These are phyloP conservation scores for Scyliorhinus canicula DNA, from an alignment of 2,797 vertebrate genomes.

Conservation along the genomic window DNA sequence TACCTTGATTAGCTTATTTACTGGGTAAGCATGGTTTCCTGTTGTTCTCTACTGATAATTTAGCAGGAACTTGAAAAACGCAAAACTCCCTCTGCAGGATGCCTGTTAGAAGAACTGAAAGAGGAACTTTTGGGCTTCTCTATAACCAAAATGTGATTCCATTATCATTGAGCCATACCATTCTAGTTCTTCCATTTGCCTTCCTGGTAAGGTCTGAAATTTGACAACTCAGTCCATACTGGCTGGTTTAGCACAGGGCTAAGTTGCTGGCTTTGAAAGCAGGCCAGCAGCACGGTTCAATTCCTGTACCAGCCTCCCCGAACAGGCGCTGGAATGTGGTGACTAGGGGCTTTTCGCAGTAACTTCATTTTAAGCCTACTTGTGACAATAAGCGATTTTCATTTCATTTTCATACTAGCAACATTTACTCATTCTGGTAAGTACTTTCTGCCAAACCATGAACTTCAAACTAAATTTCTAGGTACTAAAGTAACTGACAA, in stretches of 20 bases:
- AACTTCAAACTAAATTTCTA: not conserved
- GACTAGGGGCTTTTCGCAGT: too few species aligned
- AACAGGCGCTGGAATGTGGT: too few species aligned
- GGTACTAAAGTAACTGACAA: not conserved
- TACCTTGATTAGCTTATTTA: slow-evolving; percentile 45
- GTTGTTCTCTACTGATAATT: not conserved
- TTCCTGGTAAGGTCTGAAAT: not conserved
- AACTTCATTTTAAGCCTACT: too few species aligned
- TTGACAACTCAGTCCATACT: not conserved
- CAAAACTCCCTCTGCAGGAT: not conserved
- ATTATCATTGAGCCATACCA: not conserved
- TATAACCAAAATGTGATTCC: not conserved
- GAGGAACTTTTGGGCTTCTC: not conserved
- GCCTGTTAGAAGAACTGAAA: not conserved
- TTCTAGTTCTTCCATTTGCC: not conserved
- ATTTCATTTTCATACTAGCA: too few species aligned
- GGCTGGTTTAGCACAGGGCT: too few species aligned
- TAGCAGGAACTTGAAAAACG: not conserved
- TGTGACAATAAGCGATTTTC: too few species aligned
- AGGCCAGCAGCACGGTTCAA: too few species aligned
- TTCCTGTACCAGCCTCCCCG: too few species aligned
- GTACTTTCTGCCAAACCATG: not conserved
- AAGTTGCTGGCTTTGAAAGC: too few species aligned
- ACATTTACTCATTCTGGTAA: not conserved
- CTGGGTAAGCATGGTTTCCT: not conserved